A percentile compares a stretch with the other conserved stretches of the same genome.
phyloP scores from a whole-genome alignment of 2,797 vertebrate species.

The Zalophus californianus region DNA sequence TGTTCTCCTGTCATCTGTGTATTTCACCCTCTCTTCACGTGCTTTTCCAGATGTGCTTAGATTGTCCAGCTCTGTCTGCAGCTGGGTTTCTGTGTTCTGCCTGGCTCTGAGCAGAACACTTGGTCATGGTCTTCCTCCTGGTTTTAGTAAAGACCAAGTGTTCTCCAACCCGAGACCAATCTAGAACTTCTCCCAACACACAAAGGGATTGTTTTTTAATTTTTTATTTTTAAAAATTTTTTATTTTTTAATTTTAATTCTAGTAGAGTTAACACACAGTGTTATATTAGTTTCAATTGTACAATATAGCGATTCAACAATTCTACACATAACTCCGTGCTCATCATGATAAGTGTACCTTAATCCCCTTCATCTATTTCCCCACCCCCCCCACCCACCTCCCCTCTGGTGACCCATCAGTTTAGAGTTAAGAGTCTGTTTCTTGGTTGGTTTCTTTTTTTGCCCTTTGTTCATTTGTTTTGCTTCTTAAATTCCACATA shows the following conservation, averaged over 20 bases:
- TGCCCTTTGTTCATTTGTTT: not conserved
- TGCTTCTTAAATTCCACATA: not conserved
- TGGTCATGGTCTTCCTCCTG: not conserved
- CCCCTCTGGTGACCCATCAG: not conserved
- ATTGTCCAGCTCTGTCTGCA: slow-evolving; percentile 42
- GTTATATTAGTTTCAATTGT: not conserved
- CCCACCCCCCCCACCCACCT: not conserved
- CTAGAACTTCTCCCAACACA: not conserved
- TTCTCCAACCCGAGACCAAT: not conserved
- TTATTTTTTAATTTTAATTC: not conserved
- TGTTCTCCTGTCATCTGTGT: not conserved
- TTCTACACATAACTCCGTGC: not conserved
- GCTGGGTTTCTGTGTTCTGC: slow-evolving; percentile 54
- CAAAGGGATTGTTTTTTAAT: not conserved
- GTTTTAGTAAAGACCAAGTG: not conserved
- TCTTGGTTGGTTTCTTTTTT: not conserved
- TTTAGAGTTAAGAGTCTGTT: not conserved
- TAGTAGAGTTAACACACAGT: not conserved
- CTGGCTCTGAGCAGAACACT: not conserved
- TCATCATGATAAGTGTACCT: not conserved
- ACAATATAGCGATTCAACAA: not conserved
- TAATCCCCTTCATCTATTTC: not conserved
- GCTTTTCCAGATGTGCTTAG: slow-evolving; percentile 65
- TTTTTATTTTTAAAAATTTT: not conserved
- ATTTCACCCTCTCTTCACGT: not conserved